A percentile compares a stretch with the other conserved stretches of the same genome.
Conservation (phyloP, 2,113 vertebrate species). For the Daubentonia madagascariensis region DNA sequence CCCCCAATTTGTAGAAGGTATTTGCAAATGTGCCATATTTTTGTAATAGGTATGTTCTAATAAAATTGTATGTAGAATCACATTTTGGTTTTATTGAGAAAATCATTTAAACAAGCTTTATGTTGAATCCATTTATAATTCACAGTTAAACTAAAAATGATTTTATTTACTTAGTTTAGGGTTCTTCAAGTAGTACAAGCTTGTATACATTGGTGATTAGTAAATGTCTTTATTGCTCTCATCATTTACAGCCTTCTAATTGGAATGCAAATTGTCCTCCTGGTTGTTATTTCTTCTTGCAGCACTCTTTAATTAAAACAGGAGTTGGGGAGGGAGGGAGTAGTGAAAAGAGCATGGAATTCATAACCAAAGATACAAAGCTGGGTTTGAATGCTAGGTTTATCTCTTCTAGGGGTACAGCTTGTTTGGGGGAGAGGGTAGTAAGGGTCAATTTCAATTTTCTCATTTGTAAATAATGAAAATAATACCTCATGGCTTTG, state of each 20-base stretch:
- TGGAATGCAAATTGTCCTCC: background rate
- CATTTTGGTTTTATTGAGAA: background rate
- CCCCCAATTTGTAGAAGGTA: background rate
- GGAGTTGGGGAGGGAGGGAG: background rate
- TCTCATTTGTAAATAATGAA: background rate
- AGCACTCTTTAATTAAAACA: background rate
- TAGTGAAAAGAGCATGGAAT: background rate
- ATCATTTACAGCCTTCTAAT: constrained; percentile 3
- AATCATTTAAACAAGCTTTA: background rate
- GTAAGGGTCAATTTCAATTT: background rate
- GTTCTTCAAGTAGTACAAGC: background rate
- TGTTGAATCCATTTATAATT: constrained; percentile 13
- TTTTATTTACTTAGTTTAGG: background rate
- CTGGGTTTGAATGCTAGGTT: background rate
- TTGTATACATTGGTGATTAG: background rate
- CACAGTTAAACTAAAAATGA: constrained; percentile 14
- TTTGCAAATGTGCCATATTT: background rate
- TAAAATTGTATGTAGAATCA: constrained; percentile 25
- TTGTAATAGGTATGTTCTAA: background rate
- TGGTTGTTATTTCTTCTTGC: background rate
- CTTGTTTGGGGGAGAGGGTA: background rate
- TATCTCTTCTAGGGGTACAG: background rate
- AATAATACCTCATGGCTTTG: background rate
- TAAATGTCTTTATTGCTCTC: background rate
- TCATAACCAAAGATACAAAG: background rate